These are phyloP conservation scores for Ichneumoninae sp. DNA, from an alignment of 2,888 invertebrate species.

Conservation along the genomic window DNA sequence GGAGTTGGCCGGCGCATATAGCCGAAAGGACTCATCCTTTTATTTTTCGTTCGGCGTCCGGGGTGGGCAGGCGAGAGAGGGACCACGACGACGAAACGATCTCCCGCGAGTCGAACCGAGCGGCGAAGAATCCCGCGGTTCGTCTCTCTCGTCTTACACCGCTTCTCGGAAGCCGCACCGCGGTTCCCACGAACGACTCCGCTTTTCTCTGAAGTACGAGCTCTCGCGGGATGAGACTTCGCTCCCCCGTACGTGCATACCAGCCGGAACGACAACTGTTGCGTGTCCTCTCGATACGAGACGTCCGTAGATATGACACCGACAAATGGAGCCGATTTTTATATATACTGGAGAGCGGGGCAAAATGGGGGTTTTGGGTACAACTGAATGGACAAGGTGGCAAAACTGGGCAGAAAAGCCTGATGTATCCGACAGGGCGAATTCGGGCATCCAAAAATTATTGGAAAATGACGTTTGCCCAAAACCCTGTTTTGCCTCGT, in stretches of 20 bases:
- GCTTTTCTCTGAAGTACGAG: conserved; percentile 79
- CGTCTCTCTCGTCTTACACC: conserved; percentile 71
- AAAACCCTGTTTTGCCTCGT: no score
- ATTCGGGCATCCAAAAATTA: no score
- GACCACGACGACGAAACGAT: conserved; percentile 52
- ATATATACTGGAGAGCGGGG: not conserved
- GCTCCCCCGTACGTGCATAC: conserved; percentile 31
- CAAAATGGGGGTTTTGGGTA: no score
- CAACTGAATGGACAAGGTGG: no score
- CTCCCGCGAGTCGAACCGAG: conserved; percentile 27
- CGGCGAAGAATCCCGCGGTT: conserved; percentile 22
- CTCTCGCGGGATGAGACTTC: conserved; percentile 54
- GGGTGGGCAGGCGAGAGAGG: conserved; percentile 29
- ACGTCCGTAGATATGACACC: not conserved
- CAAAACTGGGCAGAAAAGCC: no score
- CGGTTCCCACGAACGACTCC: conserved; percentile 80
- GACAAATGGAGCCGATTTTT: conserved; percentile 10
- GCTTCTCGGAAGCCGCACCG: conserved; percentile 78
- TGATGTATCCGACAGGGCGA: no score
- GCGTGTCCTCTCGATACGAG: not conserved
- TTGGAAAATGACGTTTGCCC: no score
- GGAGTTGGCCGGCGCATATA: conserved; percentile 17
- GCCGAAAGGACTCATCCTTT: conserved; percentile 51
- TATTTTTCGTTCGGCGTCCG: conserved; percentile 60
- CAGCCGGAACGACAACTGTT: not conserved